Percentiles rank a stretch among this genome's conserved stretches.
Evolutionary conservation across 2,113 vertebrate species (phyloP).

Genomic region (Engystomops pustulosus): DNA sequence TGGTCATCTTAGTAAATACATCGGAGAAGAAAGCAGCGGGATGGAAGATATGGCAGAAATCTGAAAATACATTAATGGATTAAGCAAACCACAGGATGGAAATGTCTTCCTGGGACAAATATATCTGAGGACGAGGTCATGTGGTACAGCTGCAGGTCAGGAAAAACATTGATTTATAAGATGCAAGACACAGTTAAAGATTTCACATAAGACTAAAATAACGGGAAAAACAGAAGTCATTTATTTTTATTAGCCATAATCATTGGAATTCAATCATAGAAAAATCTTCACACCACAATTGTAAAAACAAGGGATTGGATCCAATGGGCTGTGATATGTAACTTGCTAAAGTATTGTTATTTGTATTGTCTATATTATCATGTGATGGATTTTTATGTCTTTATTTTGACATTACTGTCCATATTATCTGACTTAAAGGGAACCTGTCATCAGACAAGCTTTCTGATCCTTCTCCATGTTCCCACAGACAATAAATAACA

Average conservation of each 20-base stretch:
- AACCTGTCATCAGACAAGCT: too few species aligned
- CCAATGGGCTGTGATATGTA: background rate
- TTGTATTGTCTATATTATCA: too few species aligned
- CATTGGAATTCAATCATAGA: slow-evolving; percentile 23
- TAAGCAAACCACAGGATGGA: slow-evolving; percentile 40
- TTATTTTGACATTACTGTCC: too few species aligned
- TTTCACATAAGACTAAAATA: slow-evolving; percentile 11
- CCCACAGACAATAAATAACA: too few species aligned
- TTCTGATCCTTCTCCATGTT: too few species aligned
- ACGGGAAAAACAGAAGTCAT: slow-evolving; percentile 5
- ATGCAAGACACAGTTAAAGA: slow-evolving; percentile 1
- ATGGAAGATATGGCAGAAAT: slow-evolving; percentile 40
- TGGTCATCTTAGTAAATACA: slow-evolving; percentile 32
- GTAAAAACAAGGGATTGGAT: slow-evolving; percentile 4
- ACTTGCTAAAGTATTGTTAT: too few species aligned
- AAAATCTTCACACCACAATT: slow-evolving; percentile 25
- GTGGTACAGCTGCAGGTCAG: slow-evolving; percentile 30
- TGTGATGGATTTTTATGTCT: too few species aligned
- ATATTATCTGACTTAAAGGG: too few species aligned
- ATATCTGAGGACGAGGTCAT: slow-evolving; percentile 17
- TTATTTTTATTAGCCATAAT: slow-evolving; percentile 1
- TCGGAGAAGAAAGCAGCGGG: background rate
- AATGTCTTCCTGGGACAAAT: background rate
- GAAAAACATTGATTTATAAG: slow-evolving; percentile 22
- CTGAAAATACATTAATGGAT: slow-evolving; percentile 52